Evolutionary conservation across 2,888 invertebrate genomes (phyloP).

Genomic region (Nemoura dubitans): DNA sequence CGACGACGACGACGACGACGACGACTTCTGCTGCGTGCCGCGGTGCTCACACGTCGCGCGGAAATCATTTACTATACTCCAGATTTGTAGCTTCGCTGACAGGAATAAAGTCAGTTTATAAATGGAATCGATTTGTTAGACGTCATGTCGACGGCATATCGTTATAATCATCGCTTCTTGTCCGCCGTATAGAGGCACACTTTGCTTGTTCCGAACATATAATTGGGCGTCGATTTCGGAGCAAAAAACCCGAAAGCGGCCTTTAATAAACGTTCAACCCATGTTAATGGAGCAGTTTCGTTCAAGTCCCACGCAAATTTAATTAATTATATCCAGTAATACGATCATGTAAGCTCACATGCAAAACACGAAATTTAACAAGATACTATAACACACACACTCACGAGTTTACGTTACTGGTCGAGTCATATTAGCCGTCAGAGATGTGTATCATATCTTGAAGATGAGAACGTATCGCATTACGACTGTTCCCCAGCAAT

Average conservation of each 20-base stretch:
- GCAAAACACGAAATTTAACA: constrained; percentile 7
- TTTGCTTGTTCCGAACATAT: background rate
- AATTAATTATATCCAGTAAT: background rate
- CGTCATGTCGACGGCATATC: background rate
- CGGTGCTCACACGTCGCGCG: background rate
- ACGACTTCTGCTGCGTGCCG: no score
- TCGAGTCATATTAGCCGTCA: background rate
- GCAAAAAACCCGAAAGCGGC: background rate
- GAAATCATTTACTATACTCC: background rate
- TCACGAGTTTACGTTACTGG: background rate
- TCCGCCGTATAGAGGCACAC: background rate
- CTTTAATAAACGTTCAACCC: constrained; percentile 1
- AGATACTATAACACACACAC: background rate
- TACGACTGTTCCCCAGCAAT: background rate
- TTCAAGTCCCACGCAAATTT: background rate
- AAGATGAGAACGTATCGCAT: background rate
- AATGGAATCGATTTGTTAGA: background rate
- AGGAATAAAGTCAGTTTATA: background rate
- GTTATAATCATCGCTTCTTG: background rate
- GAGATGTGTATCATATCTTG: background rate
- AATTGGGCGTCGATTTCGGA: background rate
- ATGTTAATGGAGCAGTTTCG: background rate
- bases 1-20: background rate
- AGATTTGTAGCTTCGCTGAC: background rate
- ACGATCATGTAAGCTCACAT: background rate